A percentile compares a stretch with the other conserved stretches of the same genome.
phyloP scores from a whole-genome alignment of 1,140 invertebrate genomes.

The Leptinotarsa defecta region DNA sequence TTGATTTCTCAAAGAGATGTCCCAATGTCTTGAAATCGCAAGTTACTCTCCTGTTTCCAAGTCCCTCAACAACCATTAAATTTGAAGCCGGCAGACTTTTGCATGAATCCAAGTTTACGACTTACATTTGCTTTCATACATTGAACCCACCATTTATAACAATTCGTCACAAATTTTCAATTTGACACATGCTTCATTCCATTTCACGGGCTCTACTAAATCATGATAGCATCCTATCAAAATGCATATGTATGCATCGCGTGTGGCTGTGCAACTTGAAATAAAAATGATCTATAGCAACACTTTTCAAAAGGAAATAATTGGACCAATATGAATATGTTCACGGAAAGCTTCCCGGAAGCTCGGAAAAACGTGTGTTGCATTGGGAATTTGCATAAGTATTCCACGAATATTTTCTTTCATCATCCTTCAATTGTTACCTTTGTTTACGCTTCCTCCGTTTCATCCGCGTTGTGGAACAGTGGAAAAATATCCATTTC shows the following conservation, averaged over 20 bases:
- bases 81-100: no score
- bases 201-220: neutral
- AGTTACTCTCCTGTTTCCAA: no score
- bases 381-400: constrained; percentile 2
- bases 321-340: neutral
- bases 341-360: neutral
- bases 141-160: neutral
- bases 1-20: no score
- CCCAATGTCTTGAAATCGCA: no score
- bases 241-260: constrained; percentile 6
- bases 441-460: no score
- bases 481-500: no score
- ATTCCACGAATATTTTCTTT: neutral
- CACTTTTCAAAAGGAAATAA: constrained; percentile 1
- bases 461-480: no score
- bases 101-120: no score
- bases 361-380: neutral
- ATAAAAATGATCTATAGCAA: constrained; percentile 4
- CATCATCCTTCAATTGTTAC: neutral
- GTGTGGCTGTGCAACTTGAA: neutral
- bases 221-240: constrained; percentile 1
- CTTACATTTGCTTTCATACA: neutral
- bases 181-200: neutral
- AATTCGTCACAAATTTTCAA: neutral
- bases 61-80: no score